These are phyloP conservation scores for Solenopsis fugax DNA, from an alignment of 1,140 invertebrate genomes.

Conservation along the genomic window DNA sequence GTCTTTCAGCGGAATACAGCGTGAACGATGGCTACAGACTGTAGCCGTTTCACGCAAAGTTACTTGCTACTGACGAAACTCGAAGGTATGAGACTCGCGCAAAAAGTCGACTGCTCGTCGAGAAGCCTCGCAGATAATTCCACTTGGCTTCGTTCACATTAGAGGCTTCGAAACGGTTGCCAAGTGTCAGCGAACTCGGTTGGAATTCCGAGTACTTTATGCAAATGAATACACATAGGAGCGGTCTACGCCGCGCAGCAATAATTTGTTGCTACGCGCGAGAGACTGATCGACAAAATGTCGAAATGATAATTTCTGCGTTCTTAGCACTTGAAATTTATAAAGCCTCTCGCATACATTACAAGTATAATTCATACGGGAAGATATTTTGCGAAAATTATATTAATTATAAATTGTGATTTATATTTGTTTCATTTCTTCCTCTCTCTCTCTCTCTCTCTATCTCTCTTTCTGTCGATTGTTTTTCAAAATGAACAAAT, in stretches of 20 bases:
- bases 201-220: slow-evolving; percentile 39
- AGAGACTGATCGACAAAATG: slow-evolving; percentile 36
- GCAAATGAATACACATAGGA: slow-evolving; percentile 41
- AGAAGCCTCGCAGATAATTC: slow-evolving; percentile 47
- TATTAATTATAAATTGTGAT: not conserved
- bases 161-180: slow-evolving; percentile 34
- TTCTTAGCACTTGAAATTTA: slow-evolving; percentile 15
- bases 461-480: not conserved
- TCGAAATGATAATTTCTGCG: slow-evolving; percentile 9
- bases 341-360: not conserved
- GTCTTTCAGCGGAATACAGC: slow-evolving; percentile 33
- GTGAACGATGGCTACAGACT: slow-evolving; percentile 7
- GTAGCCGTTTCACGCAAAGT: slow-evolving; percentile 42
- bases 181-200: slow-evolving; percentile 48
- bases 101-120: slow-evolving; percentile 45
- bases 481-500: not conserved
- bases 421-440: not conserved
- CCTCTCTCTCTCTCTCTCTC: not conserved
- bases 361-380: not conserved
- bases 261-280: slow-evolving; percentile 7
- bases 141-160: slow-evolving; percentile 42
- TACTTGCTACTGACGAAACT: slow-evolving; percentile 52
- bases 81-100: slow-evolving; percentile 30
- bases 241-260: slow-evolving; percentile 15
- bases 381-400: not conserved